Conservation (phyloP, 2,113 vertebrate genomes). For the Callocephalon fimbriatum region DNA sequence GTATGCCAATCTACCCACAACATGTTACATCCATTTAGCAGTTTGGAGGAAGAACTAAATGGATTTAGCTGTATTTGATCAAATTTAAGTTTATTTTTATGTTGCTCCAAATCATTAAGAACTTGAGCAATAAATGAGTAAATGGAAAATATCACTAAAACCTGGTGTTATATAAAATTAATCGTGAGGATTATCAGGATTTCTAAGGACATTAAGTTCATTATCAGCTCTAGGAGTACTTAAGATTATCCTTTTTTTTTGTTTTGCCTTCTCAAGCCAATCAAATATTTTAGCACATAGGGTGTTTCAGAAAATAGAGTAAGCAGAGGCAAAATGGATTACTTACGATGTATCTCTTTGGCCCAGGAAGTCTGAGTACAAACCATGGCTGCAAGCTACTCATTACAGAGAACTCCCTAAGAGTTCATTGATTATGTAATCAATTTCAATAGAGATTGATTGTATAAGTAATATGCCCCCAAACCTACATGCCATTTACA, state of each 20-base stretch:
- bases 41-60: neutral
- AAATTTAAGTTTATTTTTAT: constrained; percentile 10
- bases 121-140: neutral
- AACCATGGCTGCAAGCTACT: neutral
- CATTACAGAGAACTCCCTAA: neutral
- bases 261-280: neutral
- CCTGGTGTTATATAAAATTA: neutral
- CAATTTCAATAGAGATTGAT: constrained; percentile 18
- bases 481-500: neutral
- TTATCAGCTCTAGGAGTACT: neutral
- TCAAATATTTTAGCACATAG: neutral
- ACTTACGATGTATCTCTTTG: neutral
- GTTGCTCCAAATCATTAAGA: neutral
- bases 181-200: neutral
- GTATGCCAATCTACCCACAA: neutral
- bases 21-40: neutral
- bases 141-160: neutral
- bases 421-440: neutral
- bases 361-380: neutral
- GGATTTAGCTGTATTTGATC: constrained; percentile 14
- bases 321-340: neutral
- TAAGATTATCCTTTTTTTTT: neutral
- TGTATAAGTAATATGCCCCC: neutral
- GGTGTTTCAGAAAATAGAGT: neutral
- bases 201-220: neutral